A percentile compares a stretch with the other conserved stretches of the same genome.
phyloP scores from a whole-genome alignment of 2,113 vertebrate genomes.

The Cyphomyrus discorhynchus region DNA sequence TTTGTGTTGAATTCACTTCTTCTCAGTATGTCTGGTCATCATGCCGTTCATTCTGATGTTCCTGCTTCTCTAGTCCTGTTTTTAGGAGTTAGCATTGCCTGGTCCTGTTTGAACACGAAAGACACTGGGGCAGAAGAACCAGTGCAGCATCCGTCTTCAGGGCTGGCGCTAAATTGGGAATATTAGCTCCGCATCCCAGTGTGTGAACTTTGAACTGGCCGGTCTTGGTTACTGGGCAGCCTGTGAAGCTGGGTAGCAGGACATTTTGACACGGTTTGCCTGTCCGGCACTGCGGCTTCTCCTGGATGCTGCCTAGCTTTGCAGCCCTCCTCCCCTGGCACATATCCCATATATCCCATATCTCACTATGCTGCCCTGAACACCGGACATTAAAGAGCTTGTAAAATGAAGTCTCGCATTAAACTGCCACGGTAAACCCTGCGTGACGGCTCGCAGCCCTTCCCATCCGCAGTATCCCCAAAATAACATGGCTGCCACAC shows the following conservation, averaged over 20 bases:
- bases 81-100: not conserved
- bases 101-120: not conserved
- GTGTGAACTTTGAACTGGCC: not conserved
- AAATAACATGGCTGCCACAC: not conserved
- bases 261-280: not conserved
- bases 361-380: not conserved
- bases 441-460: not conserved
- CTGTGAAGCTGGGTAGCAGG: not conserved
- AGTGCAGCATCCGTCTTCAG: not conserved
- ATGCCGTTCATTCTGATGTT: not conserved
- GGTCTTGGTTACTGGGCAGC: not conserved
- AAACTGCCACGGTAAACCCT: not conserved
- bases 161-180: not conserved
- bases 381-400: not conserved
- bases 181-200: not conserved
- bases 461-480: not conserved
- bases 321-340: not conserved
- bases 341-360: not conserved
- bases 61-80: not conserved
- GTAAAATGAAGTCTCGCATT: not conserved
- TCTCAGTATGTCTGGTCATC: not conserved
- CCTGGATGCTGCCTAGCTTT: not conserved
- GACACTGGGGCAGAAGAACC: not conserved
- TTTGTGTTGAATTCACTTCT: not conserved
- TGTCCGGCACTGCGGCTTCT: not conserved